phyloP scores from a whole-genome alignment of 2,888 invertebrate species.

The Tetanocera ferruginea region DNA sequence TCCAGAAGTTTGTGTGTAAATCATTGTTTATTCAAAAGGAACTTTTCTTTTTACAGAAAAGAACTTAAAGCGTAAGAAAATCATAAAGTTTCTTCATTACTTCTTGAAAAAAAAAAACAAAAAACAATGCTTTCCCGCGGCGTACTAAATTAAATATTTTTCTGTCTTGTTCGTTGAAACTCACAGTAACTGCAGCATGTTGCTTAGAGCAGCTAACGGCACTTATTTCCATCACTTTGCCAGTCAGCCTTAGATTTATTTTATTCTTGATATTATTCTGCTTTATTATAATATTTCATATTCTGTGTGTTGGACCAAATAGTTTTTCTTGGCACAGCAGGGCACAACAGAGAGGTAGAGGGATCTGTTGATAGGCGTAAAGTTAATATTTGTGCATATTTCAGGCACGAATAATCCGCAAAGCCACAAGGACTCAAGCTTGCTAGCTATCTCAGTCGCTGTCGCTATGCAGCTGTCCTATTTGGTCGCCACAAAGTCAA shows the following conservation, averaged over 20 bases:
- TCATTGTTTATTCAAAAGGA: too few species aligned
- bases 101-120: neutral
- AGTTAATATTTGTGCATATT: conserved; percentile 40
- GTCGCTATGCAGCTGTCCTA: neutral
- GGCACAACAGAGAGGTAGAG: neutral
- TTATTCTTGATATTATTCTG: too few species aligned
- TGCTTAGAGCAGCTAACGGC: neutral
- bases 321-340: too few species aligned
- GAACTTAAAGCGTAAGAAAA: too few species aligned
- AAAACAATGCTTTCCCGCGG: conserved; percentile 14
- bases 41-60: too few species aligned
- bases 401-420: conserved; percentile 41
- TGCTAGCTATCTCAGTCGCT: neutral
- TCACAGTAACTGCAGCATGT: conserved; percentile 5
- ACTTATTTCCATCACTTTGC: neutral
- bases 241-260: neutral
- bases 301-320: too few species aligned
- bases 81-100: too few species aligned
- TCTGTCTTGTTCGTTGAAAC: neutral
- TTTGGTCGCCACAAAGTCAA: neutral
- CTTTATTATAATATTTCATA: too few species aligned
- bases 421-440: conserved; percentile 39
- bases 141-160: conserved; percentile 34
- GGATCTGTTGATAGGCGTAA: conserved; percentile 21
- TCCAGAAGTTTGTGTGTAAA: too few species aligned